phyloP scores from a whole-genome alignment of 2,113 vertebrate genomes.

The Sander vitreus region DNA sequence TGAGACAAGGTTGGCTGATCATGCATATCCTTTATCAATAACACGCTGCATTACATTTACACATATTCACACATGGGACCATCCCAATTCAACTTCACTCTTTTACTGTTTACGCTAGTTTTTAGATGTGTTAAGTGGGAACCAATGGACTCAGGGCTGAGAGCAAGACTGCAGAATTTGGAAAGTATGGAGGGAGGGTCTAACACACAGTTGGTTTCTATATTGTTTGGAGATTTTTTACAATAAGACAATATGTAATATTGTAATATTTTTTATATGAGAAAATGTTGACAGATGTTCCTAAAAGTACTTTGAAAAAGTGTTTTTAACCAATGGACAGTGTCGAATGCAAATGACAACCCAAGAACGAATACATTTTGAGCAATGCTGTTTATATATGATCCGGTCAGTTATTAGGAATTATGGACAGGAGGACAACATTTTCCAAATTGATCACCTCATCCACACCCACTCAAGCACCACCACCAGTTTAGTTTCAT shows the following conservation, averaged over 20 bases:
- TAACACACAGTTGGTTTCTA: neutral
- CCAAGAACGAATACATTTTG: slow-evolving; percentile 2
- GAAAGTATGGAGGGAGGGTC: neutral
- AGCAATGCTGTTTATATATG: neutral
- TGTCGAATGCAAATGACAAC: slow-evolving; percentile 5
- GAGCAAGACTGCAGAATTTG: neutral
- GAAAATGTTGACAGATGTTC: neutral
- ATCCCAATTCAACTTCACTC: neutral
- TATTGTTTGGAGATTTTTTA: neutral
- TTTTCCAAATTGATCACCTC: too few relatives aligned
- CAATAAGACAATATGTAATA: neutral
- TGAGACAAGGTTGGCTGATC: slow-evolving; percentile 21
- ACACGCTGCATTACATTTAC: slow-evolving; percentile 20
- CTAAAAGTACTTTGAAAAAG: slow-evolving; percentile 2
- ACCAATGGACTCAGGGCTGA: neutral
- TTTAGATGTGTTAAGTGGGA: neutral
- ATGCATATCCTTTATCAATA: neutral
- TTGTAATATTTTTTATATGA: neutral
- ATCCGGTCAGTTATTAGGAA: too few relatives aligned
- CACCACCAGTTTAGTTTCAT: too few relatives aligned
- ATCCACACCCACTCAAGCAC: too few relatives aligned
- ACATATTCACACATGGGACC: slow-evolving; percentile 8
- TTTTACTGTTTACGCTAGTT: neutral
- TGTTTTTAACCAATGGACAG: slow-evolving; percentile 13
- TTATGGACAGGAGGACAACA: too few relatives aligned